phyloP scores from a whole-genome alignment of 2,113 vertebrate genomes.

The Elachura formosa region DNA sequence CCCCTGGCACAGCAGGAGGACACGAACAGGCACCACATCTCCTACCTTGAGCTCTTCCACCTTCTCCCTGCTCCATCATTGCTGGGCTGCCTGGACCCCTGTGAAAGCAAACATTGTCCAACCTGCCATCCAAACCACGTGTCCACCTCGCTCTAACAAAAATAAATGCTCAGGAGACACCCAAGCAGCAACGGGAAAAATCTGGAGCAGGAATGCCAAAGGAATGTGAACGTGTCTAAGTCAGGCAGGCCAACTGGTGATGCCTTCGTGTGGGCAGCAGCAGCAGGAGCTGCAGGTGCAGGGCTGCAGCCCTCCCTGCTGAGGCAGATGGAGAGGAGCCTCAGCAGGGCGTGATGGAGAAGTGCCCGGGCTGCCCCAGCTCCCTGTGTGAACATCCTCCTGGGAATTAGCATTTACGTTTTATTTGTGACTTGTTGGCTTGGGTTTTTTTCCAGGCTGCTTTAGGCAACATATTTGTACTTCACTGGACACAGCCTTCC shows the following conservation, averaged over 20 bases:
- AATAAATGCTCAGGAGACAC: accelerated
- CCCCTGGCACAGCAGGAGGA: accelerated
- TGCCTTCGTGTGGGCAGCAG: not conserved
- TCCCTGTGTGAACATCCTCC: not conserved
- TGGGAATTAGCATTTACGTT: not conserved
- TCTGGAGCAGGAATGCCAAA: not conserved
- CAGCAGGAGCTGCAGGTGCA: not conserved
- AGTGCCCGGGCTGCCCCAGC: not conserved
- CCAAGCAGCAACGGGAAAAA: not conserved
- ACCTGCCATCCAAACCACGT: not conserved
- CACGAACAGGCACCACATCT: not conserved
- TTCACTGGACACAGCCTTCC: not conserved
- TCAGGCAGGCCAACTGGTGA: too few species aligned
- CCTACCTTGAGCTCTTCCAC: not conserved
- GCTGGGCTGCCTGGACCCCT: not conserved
- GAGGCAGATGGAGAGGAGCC: not conserved
- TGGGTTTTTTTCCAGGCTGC: not conserved
- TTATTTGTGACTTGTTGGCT: not conserved
- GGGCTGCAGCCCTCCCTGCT: not conserved
- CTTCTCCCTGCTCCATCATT: not conserved
- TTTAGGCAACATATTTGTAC: not conserved
- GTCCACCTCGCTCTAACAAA: not conserved
- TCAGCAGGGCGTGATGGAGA: not conserved
- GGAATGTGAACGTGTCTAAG: accelerated
- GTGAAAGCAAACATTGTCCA: not conserved